Evolutionary conservation across 2,888 invertebrate genomes (phyloP).

Genomic region (Psococerastis gibbosa): DNA sequence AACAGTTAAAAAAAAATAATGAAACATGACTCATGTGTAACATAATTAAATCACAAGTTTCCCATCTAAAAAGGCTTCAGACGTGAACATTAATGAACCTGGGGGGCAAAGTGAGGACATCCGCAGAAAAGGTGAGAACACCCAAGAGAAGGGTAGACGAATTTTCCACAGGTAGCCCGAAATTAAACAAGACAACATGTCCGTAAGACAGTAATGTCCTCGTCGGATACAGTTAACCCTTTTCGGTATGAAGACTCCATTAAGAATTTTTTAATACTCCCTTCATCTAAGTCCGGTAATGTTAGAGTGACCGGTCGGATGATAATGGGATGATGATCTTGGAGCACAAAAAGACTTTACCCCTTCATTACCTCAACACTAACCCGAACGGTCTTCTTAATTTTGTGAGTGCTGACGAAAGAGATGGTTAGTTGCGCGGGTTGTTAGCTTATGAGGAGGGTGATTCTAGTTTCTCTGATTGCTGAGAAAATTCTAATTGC

Average conservation of each 20-base stretch:
- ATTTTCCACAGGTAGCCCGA: too few species aligned
- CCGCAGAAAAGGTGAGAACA: too few species aligned
- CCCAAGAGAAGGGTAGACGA: too few species aligned
- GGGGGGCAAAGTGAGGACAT: too few species aligned
- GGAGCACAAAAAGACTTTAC: neutral
- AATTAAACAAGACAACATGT: neutral
- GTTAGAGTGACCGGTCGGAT: neutral
- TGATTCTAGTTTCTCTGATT: neutral
- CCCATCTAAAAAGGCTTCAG: too few species aligned
- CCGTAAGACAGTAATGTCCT: constrained; percentile 4
- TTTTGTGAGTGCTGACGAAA: too few species aligned
- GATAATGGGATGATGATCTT: neutral
- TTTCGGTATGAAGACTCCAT: neutral
- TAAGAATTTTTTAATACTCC: constrained; percentile 6
- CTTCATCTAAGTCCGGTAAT: constrained; percentile 7
- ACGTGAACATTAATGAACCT: too few species aligned
- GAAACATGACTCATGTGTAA: too few species aligned
- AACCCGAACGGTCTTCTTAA: neutral
- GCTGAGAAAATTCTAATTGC: neutral
- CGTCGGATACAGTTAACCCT: neutral
- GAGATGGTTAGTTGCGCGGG: neutral
- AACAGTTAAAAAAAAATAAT: too few species aligned
- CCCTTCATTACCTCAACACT: neutral
- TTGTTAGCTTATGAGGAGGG: neutral
- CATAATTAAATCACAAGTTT: too few species aligned